These are phyloP conservation scores for Chlamydotis undulata DNA, from an alignment of 2,113 vertebrate genomes.

Conservation along the genomic window DNA sequence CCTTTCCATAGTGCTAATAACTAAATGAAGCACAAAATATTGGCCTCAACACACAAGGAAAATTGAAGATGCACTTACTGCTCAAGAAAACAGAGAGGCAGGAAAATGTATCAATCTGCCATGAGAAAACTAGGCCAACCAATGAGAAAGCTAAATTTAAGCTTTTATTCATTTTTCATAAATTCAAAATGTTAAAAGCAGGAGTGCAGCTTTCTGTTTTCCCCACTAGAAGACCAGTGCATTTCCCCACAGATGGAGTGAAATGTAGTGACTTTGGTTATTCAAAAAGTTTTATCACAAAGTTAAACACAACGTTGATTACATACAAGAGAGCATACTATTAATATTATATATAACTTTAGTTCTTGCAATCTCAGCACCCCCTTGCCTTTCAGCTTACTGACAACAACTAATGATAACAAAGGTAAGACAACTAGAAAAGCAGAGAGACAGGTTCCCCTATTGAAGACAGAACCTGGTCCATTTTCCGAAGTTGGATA, in stretches of 20 bases:
- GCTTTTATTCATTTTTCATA: slow-evolving; percentile 21
- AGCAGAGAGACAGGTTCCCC: neutral
- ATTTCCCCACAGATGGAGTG: neutral
- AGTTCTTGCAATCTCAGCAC: neutral
- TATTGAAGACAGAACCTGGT: neutral
- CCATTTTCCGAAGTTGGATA: neutral
- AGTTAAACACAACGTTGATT: neutral
- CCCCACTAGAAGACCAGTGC: neutral
- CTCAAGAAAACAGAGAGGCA: neutral
- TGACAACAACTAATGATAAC: neutral
- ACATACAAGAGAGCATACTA: neutral
- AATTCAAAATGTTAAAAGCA: slow-evolving; percentile 3
- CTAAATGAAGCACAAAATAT: neutral
- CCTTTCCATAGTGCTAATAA: neutral
- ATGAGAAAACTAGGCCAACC: neutral
- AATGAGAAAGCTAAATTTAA: neutral
- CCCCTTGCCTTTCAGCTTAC: neutral
- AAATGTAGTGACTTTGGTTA: neutral
- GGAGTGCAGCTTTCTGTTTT: neutral
- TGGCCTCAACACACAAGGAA: neutral
- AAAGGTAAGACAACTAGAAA: neutral
- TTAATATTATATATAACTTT: neutral
- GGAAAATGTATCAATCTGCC: slow-evolving; percentile 19
- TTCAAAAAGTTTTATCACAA: neutral
- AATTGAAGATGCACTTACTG: slow-evolving; percentile 25